phyloP scores from a whole-genome alignment of 2,113 vertebrate species.

The Anolis carolinensis region DNA sequence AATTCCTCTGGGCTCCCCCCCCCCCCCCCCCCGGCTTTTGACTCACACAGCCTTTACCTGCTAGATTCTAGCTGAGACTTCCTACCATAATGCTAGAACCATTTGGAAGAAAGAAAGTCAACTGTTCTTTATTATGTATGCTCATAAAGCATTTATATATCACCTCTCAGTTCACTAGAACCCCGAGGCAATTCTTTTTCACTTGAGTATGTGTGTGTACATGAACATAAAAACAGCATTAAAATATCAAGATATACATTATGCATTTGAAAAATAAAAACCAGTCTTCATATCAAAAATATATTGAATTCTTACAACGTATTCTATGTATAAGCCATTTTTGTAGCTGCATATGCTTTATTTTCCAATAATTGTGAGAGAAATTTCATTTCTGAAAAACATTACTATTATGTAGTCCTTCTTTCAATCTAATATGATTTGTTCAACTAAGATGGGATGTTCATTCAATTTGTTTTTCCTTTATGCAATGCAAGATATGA shows the following conservation, averaged over 20 bases:
- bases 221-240: no score
- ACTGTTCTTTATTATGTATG: background rate
- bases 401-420: background rate
- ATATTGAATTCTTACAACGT: background rate
- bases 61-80: background rate
- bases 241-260: background rate
- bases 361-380: background rate
- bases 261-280: background rate
- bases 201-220: no score
- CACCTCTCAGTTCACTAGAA: no score
- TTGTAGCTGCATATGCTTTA: background rate
- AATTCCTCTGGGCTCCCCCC: background rate
- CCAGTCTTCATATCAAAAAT: background rate
- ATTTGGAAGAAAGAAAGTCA: background rate
- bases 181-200: no score
- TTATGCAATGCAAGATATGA: background rate
- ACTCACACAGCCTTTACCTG: background rate
- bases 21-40: no score
- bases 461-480: background rate
- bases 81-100: no score
- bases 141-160: no score
- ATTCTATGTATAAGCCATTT: background rate
- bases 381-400: background rate
- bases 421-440: background rate
- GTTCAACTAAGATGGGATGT: background rate